A percentile compares a stretch with the other conserved stretches of the same genome.
phyloP scores from a whole-genome alignment of 2,797 vertebrate genomes.

The Tiaroga cobitis region DNA sequence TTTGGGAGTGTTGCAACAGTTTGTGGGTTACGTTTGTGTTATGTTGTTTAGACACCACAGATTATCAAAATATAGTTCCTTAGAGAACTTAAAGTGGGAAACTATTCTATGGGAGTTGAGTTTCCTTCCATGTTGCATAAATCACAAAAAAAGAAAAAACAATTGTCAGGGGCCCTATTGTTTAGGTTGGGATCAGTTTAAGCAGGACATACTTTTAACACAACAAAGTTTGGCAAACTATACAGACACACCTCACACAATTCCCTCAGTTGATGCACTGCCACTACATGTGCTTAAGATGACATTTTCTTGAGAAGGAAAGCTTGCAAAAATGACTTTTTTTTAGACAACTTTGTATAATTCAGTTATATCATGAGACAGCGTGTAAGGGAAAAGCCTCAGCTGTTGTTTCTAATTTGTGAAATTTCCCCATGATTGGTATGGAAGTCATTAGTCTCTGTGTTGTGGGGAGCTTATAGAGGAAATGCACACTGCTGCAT shows the following conservation, averaged over 20 bases:
- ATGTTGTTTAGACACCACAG: background rate
- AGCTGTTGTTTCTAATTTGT: conserved; percentile 25
- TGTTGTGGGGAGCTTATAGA: conserved; percentile 22
- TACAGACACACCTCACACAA: conserved; percentile 8
- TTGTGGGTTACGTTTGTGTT: background rate
- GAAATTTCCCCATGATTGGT: conserved; percentile 22
- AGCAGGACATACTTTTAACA: background rate
- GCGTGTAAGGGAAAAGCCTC: background rate
- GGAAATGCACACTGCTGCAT: conserved; percentile 16
- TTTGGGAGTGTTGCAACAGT: background rate
- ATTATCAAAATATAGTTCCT: background rate
- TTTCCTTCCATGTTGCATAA: conserved; percentile 20
- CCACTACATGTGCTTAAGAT: background rate
- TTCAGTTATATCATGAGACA: background rate
- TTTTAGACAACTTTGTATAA: background rate
- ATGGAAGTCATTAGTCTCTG: conserved; percentile 12
- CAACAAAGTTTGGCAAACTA: background rate
- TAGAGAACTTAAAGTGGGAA: background rate
- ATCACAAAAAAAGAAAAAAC: background rate
- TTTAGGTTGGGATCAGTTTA: background rate
- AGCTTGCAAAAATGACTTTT: background rate
- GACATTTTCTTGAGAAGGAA: background rate
- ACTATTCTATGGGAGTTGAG: background rate
- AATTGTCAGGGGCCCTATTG: background rate
- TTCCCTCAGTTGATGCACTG: background rate